phyloP scores from a whole-genome alignment of 2,797 vertebrate genomes.

The Toxotes lorentzi region DNA sequence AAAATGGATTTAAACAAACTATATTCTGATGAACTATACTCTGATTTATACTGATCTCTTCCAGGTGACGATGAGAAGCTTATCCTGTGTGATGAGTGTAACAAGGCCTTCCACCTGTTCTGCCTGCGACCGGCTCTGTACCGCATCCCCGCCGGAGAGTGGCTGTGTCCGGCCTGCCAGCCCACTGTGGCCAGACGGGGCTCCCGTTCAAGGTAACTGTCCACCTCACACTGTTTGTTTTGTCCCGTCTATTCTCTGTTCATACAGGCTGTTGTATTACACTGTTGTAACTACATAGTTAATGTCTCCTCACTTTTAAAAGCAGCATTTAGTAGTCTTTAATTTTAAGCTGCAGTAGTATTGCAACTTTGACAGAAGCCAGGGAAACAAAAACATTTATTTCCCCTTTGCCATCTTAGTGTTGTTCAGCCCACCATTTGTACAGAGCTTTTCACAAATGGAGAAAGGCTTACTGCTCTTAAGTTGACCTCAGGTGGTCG shows the following conservation, averaged over 20 bases:
- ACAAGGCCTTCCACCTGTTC: conserved; percentile 98
- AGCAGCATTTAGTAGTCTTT: background rate
- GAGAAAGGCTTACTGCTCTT: background rate
- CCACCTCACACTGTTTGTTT: too few relatives aligned
- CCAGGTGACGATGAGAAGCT: conserved; percentile 97
- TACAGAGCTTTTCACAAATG: background rate
- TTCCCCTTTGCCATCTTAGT: background rate
- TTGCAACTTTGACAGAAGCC: background rate
- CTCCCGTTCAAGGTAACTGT: conserved; percentile 89
- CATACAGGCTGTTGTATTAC: background rate
- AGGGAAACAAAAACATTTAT: background rate
- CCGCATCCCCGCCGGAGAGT: conserved; percentile 93
- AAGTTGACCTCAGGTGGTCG: background rate
- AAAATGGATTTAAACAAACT: background rate
- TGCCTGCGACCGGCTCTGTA: conserved; percentile 95
- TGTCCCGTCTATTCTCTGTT: background rate
- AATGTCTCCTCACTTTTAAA: background rate
- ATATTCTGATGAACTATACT: background rate
- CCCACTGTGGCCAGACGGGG: conserved; percentile 91
- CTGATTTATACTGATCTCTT: conserved; percentile 3
- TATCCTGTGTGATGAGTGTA: conserved; percentile 97
- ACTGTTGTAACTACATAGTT: background rate
- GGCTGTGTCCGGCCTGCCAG: conserved; percentile 97
- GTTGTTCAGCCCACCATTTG: background rate
- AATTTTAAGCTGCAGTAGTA: background rate